Percentiles rank a stretch among this genome's conserved stretches.
phyloP scores from a whole-genome alignment of 2,113 vertebrate genomes.

The Zapus hudsonius region DNA sequence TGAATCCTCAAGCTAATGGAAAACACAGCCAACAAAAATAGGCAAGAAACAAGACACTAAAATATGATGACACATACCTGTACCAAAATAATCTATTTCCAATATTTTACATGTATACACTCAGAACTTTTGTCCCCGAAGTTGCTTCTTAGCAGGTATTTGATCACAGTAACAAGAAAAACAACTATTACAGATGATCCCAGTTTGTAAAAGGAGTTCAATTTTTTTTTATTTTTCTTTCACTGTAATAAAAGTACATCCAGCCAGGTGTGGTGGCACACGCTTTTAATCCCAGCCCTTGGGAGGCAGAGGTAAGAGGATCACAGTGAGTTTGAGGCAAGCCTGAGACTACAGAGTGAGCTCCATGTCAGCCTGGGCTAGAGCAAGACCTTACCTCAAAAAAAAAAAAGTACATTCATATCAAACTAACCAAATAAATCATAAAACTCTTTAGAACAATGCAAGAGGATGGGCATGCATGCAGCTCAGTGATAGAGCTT shows the following conservation, averaged over 20 bases:
- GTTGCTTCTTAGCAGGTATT: background rate
- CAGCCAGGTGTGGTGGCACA: too few relatives aligned
- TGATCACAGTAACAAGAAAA: background rate
- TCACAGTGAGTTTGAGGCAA: too few relatives aligned
- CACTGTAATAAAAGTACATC: background rate
- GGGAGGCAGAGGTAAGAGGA: too few relatives aligned
- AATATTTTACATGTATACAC: background rate
- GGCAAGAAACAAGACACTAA: background rate
- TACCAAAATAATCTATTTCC: slow-evolving; percentile 12
- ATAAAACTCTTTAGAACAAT: background rate
- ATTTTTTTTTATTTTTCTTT: background rate
- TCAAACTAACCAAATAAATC: slow-evolving; percentile 13
- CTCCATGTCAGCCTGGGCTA: too few relatives aligned
- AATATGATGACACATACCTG: background rate
- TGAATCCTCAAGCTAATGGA: background rate
- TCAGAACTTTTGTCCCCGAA: background rate
- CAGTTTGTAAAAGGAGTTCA: slow-evolving; percentile 16
- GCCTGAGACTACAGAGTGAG: too few relatives aligned
- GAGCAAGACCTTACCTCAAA: too few relatives aligned
- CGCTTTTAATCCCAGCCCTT: too few relatives aligned
- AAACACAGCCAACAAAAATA: background rate
- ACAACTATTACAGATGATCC: background rate
- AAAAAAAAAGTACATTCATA: background rate
- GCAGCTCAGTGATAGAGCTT: background rate
- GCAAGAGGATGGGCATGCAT: background rate